Base-by-base conservation (phyloP, 1,140 invertebrate species). In the Stegodyphus dumicola region DNA sequence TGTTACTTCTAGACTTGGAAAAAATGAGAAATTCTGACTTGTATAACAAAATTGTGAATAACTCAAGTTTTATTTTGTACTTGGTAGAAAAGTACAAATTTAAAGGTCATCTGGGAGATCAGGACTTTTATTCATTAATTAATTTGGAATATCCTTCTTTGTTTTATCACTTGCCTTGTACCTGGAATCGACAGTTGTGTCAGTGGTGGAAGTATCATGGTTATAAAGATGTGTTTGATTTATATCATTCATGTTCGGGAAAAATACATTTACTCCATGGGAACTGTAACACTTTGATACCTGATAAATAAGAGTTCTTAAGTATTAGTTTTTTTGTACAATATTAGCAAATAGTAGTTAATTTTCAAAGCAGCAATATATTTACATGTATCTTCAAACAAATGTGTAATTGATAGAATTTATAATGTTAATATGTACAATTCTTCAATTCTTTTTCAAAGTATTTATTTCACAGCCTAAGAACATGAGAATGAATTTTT, bases 101-200 rank as follows among this genome's bases (percentile, higher is more conserved):
- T 75, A 89, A 94, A 91, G 95, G 95, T 9, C 95, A 97, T 90
- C 91, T 97, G 18, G 96, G 96, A 6, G 95, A 96, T 90, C 96
- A 97, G 91, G 96, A 97, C 91, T 96, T 95, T 90, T 97, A 95
- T 89, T 95, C 95, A 0, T 89, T 97, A 49, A 88, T 96, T 7
- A 92, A 92, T 51, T 92, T 94, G 89, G 95, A 96, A 88, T 91
- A 94, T 88, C 94, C 94, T 6, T 91, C 95, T 87, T 90, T 96
- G 33, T 95, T 97, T 88, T 93, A 95, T 89, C 92, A 93, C 18
- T 89, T 97, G 33, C 94, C 95, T 70, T 97, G 96, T 90, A 93
- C 92, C 9, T 96, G 95, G 94, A 97, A 97, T 89, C 91, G 95
- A 69, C 95, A 97, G 89, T 90, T 97, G 70, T 96, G 95, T 89